Conservation (phyloP, 2,797 vertebrate genomes). For the Podarcis siculus region DNA sequence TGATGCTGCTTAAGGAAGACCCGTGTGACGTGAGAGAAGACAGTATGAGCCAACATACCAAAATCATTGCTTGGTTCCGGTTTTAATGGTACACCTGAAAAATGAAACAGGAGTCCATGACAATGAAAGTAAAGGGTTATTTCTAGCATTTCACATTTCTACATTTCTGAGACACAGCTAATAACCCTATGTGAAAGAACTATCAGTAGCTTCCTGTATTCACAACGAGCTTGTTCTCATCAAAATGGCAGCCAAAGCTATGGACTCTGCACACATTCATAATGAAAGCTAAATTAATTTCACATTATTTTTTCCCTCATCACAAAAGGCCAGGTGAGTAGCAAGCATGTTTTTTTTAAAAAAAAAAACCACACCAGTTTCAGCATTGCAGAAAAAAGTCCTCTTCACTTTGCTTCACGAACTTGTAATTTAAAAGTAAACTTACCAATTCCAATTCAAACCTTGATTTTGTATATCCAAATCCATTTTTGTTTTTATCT, state of each 20-base stretch:
- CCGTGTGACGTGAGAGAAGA: no score
- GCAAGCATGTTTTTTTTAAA: neutral
- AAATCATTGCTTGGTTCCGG: conserved; percentile 72
- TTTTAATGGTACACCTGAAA: conserved; percentile 81
- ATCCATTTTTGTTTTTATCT: no score
- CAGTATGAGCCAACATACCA: conserved; percentile 65
- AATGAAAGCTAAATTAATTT: neutral
- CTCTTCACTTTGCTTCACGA: neutral
- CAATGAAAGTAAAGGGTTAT: neutral
- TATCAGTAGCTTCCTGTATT: no score
- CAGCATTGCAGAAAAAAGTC: neutral
- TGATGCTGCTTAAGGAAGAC: no score
- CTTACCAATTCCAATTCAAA: neutral
- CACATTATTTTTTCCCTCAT: neutral
- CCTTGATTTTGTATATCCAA: no score
- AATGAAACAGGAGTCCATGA: neutral
- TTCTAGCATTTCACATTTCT: neutral
- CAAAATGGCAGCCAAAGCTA: neutral
- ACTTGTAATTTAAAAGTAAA: neutral
- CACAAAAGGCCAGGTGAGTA: neutral
- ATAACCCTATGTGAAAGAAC: neutral
- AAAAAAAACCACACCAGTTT: neutral
- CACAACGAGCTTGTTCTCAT: no score
- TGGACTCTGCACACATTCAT: neutral
- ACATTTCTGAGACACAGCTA: neutral